Conservation (phyloP, 2,113 vertebrate species). For the Nicator chloris region DNA sequence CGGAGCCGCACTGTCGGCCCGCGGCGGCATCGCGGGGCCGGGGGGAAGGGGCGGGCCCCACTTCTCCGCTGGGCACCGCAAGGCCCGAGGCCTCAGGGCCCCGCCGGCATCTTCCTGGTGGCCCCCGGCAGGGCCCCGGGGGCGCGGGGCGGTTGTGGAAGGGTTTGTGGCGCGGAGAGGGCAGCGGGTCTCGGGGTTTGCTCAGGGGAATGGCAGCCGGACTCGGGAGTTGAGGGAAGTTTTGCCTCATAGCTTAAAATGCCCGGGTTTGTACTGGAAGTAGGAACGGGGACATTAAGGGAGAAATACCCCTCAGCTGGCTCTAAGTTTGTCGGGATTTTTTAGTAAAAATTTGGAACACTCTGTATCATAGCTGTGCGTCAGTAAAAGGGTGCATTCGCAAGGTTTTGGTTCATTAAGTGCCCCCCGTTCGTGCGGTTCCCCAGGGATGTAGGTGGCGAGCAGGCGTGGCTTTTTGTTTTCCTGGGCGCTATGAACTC, state of each 20-base stretch:
- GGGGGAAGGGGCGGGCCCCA: too few relatives aligned
- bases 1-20: not conserved
- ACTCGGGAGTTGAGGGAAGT: accelerated
- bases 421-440: not conserved
- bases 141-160: accelerated
- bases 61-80: not conserved
- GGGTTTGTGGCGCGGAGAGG: not conserved
- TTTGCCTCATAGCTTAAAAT: accelerated
- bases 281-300: too few relatives aligned
- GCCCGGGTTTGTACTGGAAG: not conserved
- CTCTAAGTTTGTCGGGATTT: accelerated
- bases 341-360: accelerated
- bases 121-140: not conserved
- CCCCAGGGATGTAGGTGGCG: not conserved
- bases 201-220: accelerated
- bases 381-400: not conserved
- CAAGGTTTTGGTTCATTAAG: accelerated
- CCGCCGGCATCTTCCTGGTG: not conserved
- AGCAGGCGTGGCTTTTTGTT: not conserved
- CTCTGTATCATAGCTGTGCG: accelerated
- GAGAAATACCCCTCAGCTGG: accelerated
- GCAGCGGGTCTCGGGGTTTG: accelerated
- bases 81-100: not conserved
- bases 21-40: too few relatives aligned
- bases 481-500: not conserved